Evolutionary conservation across 2,113 vertebrate genomes (phyloP).

Genomic region (Odocoileus hemionus): DNA sequence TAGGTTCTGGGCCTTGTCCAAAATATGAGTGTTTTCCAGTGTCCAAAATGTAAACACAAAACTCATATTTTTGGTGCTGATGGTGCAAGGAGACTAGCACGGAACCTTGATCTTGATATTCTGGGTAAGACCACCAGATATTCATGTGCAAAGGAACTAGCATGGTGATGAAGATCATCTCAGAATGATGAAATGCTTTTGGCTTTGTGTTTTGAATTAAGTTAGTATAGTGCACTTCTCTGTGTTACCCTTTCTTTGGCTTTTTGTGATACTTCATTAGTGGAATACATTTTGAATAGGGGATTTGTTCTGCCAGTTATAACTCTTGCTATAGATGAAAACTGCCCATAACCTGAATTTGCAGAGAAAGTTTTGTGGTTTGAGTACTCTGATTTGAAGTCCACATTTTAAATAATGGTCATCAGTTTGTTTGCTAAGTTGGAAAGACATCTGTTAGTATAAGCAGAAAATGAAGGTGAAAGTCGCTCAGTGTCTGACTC

Average conservation of each 20-base stretch:
- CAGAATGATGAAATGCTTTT: not conserved
- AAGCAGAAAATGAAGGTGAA: not conserved
- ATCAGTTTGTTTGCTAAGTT: not conserved
- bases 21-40: constrained; percentile 99
- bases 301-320: not conserved
- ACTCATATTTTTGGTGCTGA: constrained; percentile 96
- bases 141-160: not conserved
- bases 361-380: not conserved
- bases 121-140: constrained; percentile 83
- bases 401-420: constrained; percentile 9
- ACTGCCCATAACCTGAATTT: not conserved
- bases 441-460: not conserved
- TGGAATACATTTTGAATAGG: not conserved
- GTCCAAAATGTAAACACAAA: constrained; percentile 92
- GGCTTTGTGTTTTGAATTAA: constrained; percentile 28
- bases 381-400: not conserved
- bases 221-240: not conserved
- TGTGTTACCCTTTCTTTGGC: not conserved
- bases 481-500: not conserved
- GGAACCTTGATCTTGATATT: constrained; percentile 85
- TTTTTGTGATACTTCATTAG: not conserved
- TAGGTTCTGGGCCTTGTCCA: constrained; percentile 96
- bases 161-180: not conserved
- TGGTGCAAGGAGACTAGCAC: constrained; percentile 88
- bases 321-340: not conserved